Percentiles rank a stretch among this genome's conserved stretches.
phyloP scores from a whole-genome alignment of 2,888 invertebrate species.

The Andrena bucephala region DNA sequence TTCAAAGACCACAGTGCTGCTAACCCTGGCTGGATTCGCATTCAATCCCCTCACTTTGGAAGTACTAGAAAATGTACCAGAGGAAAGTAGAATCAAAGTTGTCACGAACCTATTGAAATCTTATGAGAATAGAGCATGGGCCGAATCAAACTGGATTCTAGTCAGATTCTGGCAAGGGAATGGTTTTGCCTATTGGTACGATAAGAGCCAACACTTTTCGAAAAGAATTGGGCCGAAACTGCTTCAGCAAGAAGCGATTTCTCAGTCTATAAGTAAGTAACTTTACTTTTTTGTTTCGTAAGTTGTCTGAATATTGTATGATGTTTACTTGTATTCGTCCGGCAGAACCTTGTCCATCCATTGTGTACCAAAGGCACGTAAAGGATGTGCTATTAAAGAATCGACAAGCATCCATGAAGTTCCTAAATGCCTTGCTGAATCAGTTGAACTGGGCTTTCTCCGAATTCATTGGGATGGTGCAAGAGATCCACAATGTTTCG shows the following conservation, averaged over 20 bases:
- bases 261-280: constrained; percentile 83
- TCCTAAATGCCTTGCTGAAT: constrained; percentile 92
- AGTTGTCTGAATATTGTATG: constrained; percentile 1
- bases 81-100: constrained; percentile 88
- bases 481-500: constrained; percentile 91
- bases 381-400: constrained; percentile 88
- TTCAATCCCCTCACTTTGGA: constrained; percentile 90
- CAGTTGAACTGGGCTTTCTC: constrained; percentile 96
- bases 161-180: constrained; percentile 94
- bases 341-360: constrained; percentile 90
- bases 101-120: constrained; percentile 90
- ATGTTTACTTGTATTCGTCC: constrained; percentile 48
- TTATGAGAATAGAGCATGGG: constrained; percentile 93
- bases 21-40: constrained; percentile 92
- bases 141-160: constrained; percentile 94
- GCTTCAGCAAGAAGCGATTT: constrained; percentile 85
- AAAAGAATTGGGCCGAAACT: constrained; percentile 85
- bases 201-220: constrained; percentile 86
- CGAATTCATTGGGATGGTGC: constrained; percentile 93
- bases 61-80: constrained; percentile 89
- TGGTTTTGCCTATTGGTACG: constrained; percentile 91
- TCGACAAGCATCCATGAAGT: constrained; percentile 89
- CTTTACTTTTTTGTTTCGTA: constrained; percentile 4
- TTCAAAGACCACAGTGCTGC: constrained; percentile 91
- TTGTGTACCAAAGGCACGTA: constrained; percentile 88